These are phyloP conservation scores for Crotalus helleri DNA, from an alignment of 2,113 vertebrate genomes.

Conservation along the genomic window DNA sequence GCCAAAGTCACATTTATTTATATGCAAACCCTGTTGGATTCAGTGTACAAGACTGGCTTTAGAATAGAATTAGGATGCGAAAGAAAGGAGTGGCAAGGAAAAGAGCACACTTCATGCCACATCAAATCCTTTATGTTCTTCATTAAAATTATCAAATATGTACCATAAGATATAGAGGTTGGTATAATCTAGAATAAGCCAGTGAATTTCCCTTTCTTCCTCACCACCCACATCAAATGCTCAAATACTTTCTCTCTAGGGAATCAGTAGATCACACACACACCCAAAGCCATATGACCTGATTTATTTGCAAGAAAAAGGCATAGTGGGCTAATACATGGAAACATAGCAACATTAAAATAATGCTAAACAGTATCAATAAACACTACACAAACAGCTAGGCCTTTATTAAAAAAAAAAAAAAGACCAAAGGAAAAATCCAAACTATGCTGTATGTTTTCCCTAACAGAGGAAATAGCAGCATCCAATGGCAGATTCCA, in stretches of 20 bases:
- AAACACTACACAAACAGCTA: not conserved
- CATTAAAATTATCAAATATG: not conserved
- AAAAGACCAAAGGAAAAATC: not conserved
- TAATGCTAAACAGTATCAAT: not conserved
- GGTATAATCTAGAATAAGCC: not conserved
- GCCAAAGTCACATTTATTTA: no score
- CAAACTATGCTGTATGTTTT: not conserved
- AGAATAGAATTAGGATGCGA: not conserved
- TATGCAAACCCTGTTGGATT: no score
- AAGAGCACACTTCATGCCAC: not conserved
- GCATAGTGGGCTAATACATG: not conserved
- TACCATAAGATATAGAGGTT: not conserved
- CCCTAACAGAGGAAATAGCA: not conserved
- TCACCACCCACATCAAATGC: not conserved
- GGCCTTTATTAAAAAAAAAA: not conserved
- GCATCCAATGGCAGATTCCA: not conserved
- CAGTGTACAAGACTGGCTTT: not conserved
- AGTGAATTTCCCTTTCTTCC: not conserved
- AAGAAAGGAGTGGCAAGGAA: not conserved
- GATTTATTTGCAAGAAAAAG: not conserved
- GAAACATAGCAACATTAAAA: not conserved
- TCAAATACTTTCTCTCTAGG: not conserved
- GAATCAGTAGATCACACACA: not conserved
- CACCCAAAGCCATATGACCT: not conserved
- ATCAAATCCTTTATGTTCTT: not conserved